Evolutionary conservation across 1,140 invertebrate species (phyloP).

Genomic region (Euborellia annulipes): DNA sequence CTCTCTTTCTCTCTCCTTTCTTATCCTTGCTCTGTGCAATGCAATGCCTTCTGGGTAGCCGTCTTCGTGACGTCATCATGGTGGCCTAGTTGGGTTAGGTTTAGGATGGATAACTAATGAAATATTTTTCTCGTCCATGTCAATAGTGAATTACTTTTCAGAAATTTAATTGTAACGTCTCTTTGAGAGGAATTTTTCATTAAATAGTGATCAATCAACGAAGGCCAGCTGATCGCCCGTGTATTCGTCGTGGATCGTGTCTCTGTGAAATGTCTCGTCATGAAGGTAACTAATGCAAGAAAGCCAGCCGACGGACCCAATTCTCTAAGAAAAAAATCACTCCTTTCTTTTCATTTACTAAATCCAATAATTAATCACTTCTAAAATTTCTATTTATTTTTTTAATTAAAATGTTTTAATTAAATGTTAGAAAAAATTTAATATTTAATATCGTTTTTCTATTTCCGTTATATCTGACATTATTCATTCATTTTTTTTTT

Average conservation of each 20-base stretch:
- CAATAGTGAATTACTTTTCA: slow-evolving; percentile 40
- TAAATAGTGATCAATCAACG: slow-evolving; percentile 26
- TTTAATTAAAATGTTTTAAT: too few species aligned
- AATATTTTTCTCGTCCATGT: slow-evolving; percentile 41
- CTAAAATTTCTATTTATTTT: slow-evolving; percentile 7
- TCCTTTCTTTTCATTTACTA: too few species aligned
- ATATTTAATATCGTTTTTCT: too few species aligned
- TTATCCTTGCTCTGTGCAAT: too few species aligned
- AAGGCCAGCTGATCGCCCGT: slow-evolving; percentile 27
- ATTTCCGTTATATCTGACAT: slow-evolving; percentile 6
- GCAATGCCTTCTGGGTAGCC: too few species aligned
- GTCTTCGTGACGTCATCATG: slow-evolving; percentile 42
- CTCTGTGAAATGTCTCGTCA: slow-evolving; percentile 60
- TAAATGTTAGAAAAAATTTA: too few species aligned
- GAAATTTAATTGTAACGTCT: slow-evolving; percentile 30
- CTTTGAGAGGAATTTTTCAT: slow-evolving; percentile 29
- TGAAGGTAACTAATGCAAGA: slow-evolving; percentile 47
- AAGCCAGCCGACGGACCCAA: slow-evolving; percentile 15
- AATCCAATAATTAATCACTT: slow-evolving; percentile 3
- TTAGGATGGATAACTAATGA: slow-evolving; percentile 46
- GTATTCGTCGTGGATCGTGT: slow-evolving; percentile 29
- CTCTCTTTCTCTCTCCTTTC: too few species aligned
- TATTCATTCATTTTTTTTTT: slow-evolving; percentile 7
- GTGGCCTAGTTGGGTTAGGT: slow-evolving; percentile 50
- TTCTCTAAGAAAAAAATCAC: neutral